Evolutionary conservation across 2,113 vertebrate genomes (phyloP), one percentile per base, ranked within the genome.

Genomic region (Ceratotherium simum): DNA sequence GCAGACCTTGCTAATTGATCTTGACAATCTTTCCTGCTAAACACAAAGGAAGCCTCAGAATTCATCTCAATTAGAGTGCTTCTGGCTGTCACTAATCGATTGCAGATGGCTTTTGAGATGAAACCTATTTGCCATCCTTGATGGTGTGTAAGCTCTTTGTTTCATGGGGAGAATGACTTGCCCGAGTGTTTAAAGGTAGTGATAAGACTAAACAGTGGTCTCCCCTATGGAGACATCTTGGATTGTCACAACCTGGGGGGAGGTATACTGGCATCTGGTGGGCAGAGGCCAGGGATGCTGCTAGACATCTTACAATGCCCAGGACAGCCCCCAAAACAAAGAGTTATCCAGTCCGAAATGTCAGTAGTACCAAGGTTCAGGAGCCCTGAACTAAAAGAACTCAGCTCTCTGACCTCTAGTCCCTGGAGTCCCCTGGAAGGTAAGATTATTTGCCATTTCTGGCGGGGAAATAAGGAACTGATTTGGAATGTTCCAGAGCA

Each of bases 1-100:
- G 70, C 42, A 90, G 95, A 84, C 91, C 29, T 54, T 80, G 39
- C 72, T 83, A 75, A 91, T 88, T 8, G 42, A 89, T 76, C 58
- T 3, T 80, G 70, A 54, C 48, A 36, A 0, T 76, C 72, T 48
- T 51, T 51, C 64, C 75, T 87, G 64, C 39, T 54, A 13, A 79
- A 83, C 8, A 39, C 69, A 80, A 51, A 80, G 31, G 33, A 69
- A 75, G 27, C 58, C 42, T 84, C 60, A 27, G 81, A 62, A 54
- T 73, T 95, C 29, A 76, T 73, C 70, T 72, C 48, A 48, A 1
- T 25, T 39, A 83, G 33, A 70, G 21, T 11, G 23, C 29, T 73
- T 58, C 58, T 76, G 83, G 42, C 64, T 25, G 31, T 48, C 51
- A 6, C 33, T 58, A n/a, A 85, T 36, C 18, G 18, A 58, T 14